phyloP scores from a whole-genome alignment of 1,140 invertebrate genomes.

The Coenobita brevimanus region DNA sequence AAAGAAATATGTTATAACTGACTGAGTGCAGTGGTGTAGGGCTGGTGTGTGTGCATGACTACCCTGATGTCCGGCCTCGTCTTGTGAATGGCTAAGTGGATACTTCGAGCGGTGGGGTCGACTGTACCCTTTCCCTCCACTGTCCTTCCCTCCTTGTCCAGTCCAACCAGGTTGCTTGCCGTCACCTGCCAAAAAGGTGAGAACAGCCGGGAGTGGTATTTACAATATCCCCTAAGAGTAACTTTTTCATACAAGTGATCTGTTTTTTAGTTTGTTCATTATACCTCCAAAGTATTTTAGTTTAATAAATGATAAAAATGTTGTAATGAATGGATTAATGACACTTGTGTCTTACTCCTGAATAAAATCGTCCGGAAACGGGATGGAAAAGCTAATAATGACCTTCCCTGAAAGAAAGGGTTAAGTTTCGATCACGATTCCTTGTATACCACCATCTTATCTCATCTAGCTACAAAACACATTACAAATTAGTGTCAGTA shows the following conservation, averaged over 20 bases:
- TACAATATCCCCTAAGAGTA: no score
- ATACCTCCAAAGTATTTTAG: neutral
- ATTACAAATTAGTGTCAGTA: no score
- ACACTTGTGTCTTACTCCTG: no score
- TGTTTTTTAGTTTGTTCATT: neutral
- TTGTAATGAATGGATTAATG: no score
- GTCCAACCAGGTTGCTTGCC: conserved; percentile 35
- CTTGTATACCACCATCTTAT: no score
- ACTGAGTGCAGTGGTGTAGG: conserved; percentile 32
- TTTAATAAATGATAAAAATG: neutral
- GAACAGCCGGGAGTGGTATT: no score
- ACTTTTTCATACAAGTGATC: no score
- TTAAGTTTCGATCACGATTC: no score
- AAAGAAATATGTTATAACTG: neutral
- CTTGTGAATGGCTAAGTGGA: conserved; percentile 36
- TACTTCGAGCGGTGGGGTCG: conserved; percentile 15
- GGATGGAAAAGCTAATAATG: no score
- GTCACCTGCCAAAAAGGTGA: conserved; percentile 24
- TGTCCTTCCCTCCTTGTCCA: neutral
- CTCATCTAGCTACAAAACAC: no score
- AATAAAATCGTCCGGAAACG: no score
- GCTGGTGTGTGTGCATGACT: conserved; percentile 43
- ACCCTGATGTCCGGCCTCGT: conserved; percentile 11
- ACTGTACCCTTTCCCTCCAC: conserved; percentile 17
- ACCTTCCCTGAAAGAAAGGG: no score